Conservation (phyloP, 1,140 invertebrate genomes). For the Orchesella cincta region DNA sequence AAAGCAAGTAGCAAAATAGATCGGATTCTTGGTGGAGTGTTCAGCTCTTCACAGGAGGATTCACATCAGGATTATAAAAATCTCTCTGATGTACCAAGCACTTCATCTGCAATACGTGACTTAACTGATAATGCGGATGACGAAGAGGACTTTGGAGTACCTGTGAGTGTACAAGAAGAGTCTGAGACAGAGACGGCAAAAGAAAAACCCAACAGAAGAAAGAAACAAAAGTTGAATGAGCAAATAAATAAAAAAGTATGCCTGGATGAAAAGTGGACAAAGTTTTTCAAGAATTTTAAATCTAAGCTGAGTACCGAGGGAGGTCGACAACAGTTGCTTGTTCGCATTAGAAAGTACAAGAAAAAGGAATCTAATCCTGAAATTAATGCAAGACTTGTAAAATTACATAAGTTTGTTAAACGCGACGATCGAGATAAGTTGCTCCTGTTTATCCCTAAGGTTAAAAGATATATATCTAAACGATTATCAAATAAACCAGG, state of each 20-base stretch:
- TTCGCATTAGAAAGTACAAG: constrained; percentile 11
- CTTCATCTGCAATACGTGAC: neutral
- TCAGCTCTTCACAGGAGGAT: neutral
- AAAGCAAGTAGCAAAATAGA: neutral
- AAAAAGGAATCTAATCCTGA: neutral
- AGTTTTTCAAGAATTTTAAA: constrained; percentile 8
- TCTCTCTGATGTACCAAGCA: neutral
- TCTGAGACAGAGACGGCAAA: neutral
- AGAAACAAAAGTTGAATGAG: neutral
- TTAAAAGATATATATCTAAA: constrained; percentile 11
- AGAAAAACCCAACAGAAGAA: constrained; percentile 3
- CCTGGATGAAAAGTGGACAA: constrained; percentile 19
- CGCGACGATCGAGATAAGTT: neutral
- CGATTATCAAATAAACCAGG: neutral
- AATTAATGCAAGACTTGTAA: neutral
- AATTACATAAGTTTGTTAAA: neutral
- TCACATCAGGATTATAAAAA: neutral
- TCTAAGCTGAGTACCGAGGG: neutral
- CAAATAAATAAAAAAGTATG: neutral
- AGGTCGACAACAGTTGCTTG: constrained; percentile 6
- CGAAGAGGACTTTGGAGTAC: neutral
- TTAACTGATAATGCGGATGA: neutral
- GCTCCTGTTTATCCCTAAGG: neutral
- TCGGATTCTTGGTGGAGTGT: neutral
- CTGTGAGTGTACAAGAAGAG: neutral